Conservation (phyloP, 2,113 vertebrate genomes). For the Rissa tridactyla region DNA sequence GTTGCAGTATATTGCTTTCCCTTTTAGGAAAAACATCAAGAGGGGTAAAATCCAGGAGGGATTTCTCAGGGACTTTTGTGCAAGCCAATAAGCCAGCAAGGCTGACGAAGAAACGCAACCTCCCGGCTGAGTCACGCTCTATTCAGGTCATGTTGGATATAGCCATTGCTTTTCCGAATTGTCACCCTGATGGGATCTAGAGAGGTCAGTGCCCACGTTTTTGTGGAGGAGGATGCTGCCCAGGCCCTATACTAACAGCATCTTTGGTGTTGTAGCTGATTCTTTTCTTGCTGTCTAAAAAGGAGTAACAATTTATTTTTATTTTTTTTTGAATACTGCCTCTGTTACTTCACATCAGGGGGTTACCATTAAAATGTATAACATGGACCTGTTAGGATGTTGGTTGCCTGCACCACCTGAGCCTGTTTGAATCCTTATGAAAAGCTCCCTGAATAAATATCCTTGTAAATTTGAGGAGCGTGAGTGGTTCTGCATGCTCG, state of each 20-base stretch:
- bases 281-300: background rate
- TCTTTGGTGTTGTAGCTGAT: background rate
- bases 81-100: background rate
- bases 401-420: background rate
- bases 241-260: background rate
- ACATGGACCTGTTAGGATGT: background rate
- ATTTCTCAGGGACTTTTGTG: background rate
- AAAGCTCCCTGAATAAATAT: background rate
- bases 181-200: background rate
- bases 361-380: background rate
- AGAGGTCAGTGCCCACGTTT: background rate
- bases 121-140: background rate
- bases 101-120: background rate
- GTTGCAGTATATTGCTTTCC: background rate
- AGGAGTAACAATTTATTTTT: background rate
- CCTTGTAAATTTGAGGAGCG: background rate
- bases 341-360: background rate
- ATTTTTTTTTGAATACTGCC: no score
- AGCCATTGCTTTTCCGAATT: background rate
- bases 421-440: background rate
- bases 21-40: background rate
- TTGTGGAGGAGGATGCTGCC: background rate
- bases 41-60: background rate
- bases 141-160: background rate
- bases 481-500: accelerated